phyloP scores from a whole-genome alignment of 2,113 vertebrate species.

The Isurus oxyrinchus region DNA sequence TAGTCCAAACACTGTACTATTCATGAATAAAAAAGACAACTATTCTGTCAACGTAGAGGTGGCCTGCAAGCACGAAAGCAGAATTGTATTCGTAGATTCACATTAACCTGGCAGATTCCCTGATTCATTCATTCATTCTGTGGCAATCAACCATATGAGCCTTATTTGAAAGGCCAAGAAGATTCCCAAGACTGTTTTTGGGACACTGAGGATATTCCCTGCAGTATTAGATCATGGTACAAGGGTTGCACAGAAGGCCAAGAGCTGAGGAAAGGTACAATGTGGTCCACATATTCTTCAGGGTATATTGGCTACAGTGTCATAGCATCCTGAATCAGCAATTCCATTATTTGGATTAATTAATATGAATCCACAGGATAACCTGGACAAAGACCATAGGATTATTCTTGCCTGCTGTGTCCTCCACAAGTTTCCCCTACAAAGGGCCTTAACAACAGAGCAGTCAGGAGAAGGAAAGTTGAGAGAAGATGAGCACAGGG shows the following conservation, averaged over 20 bases:
- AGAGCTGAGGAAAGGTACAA: not conserved
- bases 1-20: too few relatives aligned
- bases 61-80: not conserved
- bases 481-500: not conserved
- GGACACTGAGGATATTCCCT: not conserved
- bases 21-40: too few relatives aligned
- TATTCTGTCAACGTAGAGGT: not conserved
- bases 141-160: not conserved
- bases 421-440: not conserved
- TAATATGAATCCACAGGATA: not conserved
- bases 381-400: not conserved
- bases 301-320: not conserved
- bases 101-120: not conserved
- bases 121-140: not conserved
- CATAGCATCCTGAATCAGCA: not conserved
- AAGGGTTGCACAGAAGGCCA: not conserved
- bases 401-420: not conserved
- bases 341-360: not conserved
- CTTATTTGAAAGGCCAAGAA: not conserved
- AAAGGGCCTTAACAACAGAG: not conserved
- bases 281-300: not conserved
- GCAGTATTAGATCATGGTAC: not conserved
- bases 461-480: not conserved
- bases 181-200: not conserved
- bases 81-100: not conserved